phyloP scores from a whole-genome alignment of 2,888 invertebrate genomes.

The Callosobruchus maculatus region DNA sequence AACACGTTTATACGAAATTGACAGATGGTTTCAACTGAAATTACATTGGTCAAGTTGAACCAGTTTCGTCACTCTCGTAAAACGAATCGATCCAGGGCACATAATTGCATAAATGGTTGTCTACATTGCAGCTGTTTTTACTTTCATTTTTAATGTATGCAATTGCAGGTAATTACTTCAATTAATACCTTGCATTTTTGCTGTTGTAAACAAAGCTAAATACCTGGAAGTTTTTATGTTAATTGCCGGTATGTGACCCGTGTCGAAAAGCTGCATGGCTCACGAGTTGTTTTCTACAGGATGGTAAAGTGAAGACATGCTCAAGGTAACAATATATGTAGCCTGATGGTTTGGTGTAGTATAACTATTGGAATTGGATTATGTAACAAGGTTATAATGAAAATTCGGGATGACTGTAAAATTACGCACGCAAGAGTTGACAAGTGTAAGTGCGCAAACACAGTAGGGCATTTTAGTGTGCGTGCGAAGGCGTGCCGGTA shows the following conservation, averaged over 20 bases:
- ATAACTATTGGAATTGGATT: no score
- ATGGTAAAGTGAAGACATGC: neutral
- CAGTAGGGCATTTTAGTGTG: no score
- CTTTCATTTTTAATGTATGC: neutral
- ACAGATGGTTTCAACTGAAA: neutral
- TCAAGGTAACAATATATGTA: no score
- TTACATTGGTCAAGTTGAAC: neutral
- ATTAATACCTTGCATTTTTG: neutral
- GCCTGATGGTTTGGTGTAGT: no score
- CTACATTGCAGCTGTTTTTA: neutral
- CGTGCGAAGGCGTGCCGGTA: no score
- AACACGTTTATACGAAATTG: neutral
- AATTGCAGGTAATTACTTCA: neutral
- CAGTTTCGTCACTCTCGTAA: neutral
- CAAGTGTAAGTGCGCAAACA: no score
- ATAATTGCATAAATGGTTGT: neutral
- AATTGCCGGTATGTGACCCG: neutral
- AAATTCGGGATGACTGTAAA: no score
- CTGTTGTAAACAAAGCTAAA: neutral
- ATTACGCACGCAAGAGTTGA: no score
- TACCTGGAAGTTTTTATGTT: neutral
- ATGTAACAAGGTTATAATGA: no score
- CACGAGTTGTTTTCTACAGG: neutral
- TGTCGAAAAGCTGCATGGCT: neutral
- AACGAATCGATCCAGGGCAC: neutral